Percentiles rank a stretch among this genome's conserved stretches.
Conservation (phyloP, 1,140 invertebrate species). For the Drosophila pectinifera region DNA sequence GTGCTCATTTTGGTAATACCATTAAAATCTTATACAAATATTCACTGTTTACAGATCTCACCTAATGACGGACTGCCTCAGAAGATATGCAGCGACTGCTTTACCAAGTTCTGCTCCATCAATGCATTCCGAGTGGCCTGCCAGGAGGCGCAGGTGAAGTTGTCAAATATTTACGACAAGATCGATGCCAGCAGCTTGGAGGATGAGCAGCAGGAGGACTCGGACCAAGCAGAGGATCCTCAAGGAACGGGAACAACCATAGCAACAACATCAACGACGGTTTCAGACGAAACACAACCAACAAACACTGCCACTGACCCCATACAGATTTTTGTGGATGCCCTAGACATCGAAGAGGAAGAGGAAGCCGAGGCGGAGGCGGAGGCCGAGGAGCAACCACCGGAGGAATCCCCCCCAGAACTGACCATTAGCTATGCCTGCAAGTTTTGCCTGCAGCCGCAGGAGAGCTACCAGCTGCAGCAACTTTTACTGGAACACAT, state of each 20-base stretch:
- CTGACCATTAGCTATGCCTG: constrained; percentile 70
- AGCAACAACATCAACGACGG: constrained; percentile 37
- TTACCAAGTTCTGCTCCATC: constrained; percentile 77
- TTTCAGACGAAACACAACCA: constrained; percentile 51
- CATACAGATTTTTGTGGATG: constrained; percentile 61
- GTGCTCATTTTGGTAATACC: neutral
- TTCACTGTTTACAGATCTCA: constrained; percentile 54
- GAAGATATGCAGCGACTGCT: constrained; percentile 80
- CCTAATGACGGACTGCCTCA: constrained; percentile 78
- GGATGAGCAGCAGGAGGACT: constrained; percentile 35
- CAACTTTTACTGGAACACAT: constrained; percentile 73
- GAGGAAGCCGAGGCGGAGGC: constrained; percentile 6
- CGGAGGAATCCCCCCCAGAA: constrained; percentile 23
- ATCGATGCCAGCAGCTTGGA: constrained; percentile 70
- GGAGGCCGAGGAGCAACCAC: constrained; percentile 8
- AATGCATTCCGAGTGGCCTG: constrained; percentile 73
- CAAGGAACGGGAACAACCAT: constrained; percentile 11
- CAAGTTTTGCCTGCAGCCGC: constrained; percentile 70
- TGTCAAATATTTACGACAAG: constrained; percentile 80
- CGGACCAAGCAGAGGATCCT: constrained; percentile 11
- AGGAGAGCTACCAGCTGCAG: constrained; percentile 69
- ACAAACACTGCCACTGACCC: constrained; percentile 67
- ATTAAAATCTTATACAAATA: neutral
- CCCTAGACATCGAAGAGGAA: constrained; percentile 48
- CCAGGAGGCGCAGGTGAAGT: constrained; percentile 74